These are phyloP conservation scores for Misgurnus mizolepis DNA, from an alignment of 2,113 vertebrate species.

Conservation along the genomic window DNA sequence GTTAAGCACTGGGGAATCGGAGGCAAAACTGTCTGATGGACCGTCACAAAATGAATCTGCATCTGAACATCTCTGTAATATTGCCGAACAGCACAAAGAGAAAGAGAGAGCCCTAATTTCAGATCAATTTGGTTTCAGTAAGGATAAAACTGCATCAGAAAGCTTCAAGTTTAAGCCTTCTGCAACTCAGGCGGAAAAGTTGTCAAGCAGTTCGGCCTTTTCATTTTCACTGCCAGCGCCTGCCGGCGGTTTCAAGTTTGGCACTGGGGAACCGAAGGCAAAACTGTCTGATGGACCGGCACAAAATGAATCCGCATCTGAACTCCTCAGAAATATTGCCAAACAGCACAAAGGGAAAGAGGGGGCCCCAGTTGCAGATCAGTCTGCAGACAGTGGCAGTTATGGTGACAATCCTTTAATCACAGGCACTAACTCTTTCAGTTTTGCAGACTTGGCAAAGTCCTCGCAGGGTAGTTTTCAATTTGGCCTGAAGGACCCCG, in stretches of 20 bases:
- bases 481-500: conserved; percentile 83
- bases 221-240: too few species aligned
- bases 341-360: conserved; percentile 77
- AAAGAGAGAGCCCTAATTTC: too few species aligned
- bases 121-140: too few species aligned
- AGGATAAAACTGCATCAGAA: too few species aligned
- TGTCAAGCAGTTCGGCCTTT: too few species aligned
- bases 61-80: too few species aligned
- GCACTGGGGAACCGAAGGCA: too few species aligned
- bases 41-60: conserved; percentile 19
- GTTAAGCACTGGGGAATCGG: conserved; percentile 85
- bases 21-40: conserved; percentile 52
- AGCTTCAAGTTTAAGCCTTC: too few species aligned
- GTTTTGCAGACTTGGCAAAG: conserved; percentile 91
- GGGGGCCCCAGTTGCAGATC: not conserved
- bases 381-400: conserved; percentile 25
- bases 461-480: conserved; percentile 78
- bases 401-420: conserved; percentile 74
- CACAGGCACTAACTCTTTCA: conserved; percentile 75
- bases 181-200: too few species aligned
- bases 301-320: conserved; percentile 64
- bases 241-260: too few species aligned
- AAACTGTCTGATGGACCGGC: not conserved
- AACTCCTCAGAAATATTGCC: conserved; percentile 72
- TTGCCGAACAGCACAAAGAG: too few species aligned